Percentiles rank a stretch among this genome's conserved stretches.
These are phyloP conservation scores for Lepus oiostolus DNA, from an alignment of 2,797 vertebrate species.

Conservation along the genomic window DNA sequence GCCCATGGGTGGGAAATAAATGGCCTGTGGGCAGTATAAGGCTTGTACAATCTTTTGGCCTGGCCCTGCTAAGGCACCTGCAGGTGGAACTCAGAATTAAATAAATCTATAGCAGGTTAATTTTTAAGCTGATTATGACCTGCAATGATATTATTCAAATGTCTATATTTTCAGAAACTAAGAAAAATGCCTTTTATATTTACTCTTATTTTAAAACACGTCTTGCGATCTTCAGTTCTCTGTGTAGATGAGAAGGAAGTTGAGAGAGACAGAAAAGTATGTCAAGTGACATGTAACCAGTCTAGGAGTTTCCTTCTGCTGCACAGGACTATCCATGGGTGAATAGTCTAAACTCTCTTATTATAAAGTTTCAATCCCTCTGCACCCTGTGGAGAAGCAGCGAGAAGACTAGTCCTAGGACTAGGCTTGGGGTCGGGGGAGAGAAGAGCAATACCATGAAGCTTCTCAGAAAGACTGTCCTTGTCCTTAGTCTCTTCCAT, in stretches of 20 bases:
- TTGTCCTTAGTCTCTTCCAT: background rate
- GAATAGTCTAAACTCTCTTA: conserved; percentile 11
- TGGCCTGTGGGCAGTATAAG: too few relatives aligned
- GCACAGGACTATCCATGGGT: background rate
- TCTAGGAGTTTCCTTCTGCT: background rate
- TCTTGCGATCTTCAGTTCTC: conserved; percentile 6
- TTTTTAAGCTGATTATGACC: too few relatives aligned
- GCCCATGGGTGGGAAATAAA: too few relatives aligned
- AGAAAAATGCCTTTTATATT: background rate
- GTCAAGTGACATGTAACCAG: background rate
- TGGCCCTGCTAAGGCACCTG: too few relatives aligned
- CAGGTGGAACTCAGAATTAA: too few relatives aligned
- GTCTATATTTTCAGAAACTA: conserved; percentile 6
- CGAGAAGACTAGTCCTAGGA: background rate
- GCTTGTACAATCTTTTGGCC: too few relatives aligned
- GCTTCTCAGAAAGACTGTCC: background rate
- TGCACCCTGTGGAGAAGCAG: background rate
- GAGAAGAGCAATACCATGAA: background rate
- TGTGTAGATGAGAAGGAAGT: background rate
- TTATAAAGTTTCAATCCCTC: background rate
- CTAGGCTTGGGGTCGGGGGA: background rate
- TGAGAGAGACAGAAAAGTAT: background rate
- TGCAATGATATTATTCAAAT: too few relatives aligned
- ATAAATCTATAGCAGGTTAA: too few relatives aligned
- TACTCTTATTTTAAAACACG: conserved; percentile 34